Percentiles rank a stretch among this genome's conserved stretches.
These are phyloP conservation scores for Dromococcyx pavoninus DNA, from an alignment of 2,797 vertebrate genomes.

Conservation along the genomic window DNA sequence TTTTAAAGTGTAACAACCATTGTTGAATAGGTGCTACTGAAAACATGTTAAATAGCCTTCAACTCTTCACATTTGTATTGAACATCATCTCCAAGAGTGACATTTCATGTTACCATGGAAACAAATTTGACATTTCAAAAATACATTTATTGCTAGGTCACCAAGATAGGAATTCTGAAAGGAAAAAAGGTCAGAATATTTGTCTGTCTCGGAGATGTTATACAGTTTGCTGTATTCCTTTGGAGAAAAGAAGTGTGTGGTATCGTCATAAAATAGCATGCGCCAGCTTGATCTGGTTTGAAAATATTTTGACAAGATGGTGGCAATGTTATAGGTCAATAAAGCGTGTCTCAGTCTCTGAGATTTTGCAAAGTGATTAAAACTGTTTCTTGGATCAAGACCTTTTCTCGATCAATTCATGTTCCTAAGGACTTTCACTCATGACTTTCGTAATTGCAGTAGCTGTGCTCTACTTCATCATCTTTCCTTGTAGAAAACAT, in stretches of 20 bases:
- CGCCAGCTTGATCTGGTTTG: conserved; percentile 44
- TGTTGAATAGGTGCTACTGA: conserved; percentile 58
- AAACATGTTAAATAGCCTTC: conserved; percentile 71
- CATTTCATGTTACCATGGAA: conserved; percentile 75
- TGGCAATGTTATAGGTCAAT: conserved; percentile 56
- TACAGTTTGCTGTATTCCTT: conserved; percentile 14
- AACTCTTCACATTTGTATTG: conserved; percentile 71
- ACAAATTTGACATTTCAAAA: conserved; percentile 72
- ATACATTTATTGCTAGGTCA: conserved; percentile 74
- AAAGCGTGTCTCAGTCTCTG: conserved; percentile 25
- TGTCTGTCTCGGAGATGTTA: conserved; percentile 34
- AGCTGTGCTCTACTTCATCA: background rate
- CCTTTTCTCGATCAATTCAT: conserved; percentile 39
- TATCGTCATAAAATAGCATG: background rate
- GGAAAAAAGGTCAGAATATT: conserved; percentile 63
- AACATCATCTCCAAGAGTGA: conserved; percentile 68
- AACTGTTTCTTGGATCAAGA: conserved; percentile 62
- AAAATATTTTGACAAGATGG: conserved; percentile 62
- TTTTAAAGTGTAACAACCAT: conserved; percentile 43
- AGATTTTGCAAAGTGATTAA: conserved; percentile 43
- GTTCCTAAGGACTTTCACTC: conserved; percentile 28
- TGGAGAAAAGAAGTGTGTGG: conserved; percentile 37
- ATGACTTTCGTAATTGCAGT: background rate
- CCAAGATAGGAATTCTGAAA: conserved; percentile 61
- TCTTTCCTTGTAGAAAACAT: background rate